Percentiles rank a stretch among this genome's conserved stretches.
These are phyloP conservation scores for Leucophenga montana DNA, from an alignment of 2,888 invertebrate species.

Conservation along the genomic window DNA sequence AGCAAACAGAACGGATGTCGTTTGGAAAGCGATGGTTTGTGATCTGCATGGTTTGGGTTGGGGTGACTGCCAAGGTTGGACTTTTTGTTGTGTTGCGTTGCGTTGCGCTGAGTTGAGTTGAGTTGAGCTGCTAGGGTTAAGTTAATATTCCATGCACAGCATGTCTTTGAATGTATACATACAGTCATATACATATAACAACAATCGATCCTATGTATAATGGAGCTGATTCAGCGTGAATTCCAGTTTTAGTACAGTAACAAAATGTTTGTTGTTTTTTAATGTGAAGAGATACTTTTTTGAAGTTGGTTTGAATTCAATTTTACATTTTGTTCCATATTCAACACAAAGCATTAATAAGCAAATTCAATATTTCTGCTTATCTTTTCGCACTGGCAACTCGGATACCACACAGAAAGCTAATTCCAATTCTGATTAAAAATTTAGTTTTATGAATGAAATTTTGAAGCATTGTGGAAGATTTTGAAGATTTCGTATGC, in stretches of 20 bases:
- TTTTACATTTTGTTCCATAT: too few species aligned
- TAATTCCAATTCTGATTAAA: too few species aligned
- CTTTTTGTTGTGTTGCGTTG: too few species aligned
- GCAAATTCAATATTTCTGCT: too few species aligned
- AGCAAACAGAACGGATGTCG: constrained; percentile 38
- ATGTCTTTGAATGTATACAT: neutral
- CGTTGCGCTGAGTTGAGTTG: neutral
- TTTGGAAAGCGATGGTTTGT: neutral
- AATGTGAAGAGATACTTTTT: neutral
- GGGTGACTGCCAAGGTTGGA: neutral
- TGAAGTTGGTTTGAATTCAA: too few species aligned
- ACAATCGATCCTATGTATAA: neutral
- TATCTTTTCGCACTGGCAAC: too few species aligned
- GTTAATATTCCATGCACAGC: constrained; percentile 26
- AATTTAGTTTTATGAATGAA: too few species aligned
- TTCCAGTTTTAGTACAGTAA: neutral
- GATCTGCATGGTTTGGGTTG: neutral
- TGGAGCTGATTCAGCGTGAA: constrained; percentile 12
- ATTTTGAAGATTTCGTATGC: too few species aligned
- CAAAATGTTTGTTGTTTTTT: neutral
- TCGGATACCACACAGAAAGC: too few species aligned
- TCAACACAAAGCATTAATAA: too few species aligned
- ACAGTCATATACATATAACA: neutral
- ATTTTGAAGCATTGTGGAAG: too few species aligned
- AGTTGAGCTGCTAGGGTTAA: constrained; percentile 11